These are phyloP conservation scores for Acipenser oxyrinchus DNA, from an alignment of 2,797 vertebrate species.

Conservation along the genomic window DNA sequence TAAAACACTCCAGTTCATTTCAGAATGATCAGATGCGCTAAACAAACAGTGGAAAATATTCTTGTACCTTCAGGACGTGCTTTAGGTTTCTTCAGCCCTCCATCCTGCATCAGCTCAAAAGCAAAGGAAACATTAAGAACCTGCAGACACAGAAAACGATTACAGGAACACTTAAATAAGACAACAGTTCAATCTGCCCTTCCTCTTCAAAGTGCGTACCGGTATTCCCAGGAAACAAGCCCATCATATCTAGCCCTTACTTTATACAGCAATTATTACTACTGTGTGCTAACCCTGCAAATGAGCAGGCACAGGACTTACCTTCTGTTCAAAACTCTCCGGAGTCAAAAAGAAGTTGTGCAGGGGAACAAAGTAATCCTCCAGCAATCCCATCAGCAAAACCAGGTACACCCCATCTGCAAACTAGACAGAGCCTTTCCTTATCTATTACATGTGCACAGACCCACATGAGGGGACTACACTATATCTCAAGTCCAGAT, in stretches of 20 bases:
- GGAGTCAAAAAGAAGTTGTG: constrained; percentile 93
- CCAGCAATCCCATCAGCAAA: constrained; percentile 90
- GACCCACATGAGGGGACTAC: too few species aligned
- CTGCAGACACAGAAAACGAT: constrained; percentile 42
- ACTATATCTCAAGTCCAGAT: too few species aligned
- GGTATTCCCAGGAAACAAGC: neutral
- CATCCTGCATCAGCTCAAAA: constrained; percentile 95
- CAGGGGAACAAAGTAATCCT: constrained; percentile 90
- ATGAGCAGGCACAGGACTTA: constrained; percentile 27
- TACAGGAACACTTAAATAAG: neutral
- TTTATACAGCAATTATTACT: too few species aligned
- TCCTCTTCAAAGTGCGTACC: neutral
- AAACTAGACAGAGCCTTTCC: constrained; percentile 63
- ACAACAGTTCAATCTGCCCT: neutral
- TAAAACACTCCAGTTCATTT: neutral
- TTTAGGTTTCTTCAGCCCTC: constrained; percentile 90
- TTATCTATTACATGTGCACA: too few species aligned
- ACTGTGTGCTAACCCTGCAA: too few species aligned
- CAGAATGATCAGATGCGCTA: rapidly evolving
- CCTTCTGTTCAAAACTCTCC: constrained; percentile 93
- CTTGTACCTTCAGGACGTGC: constrained; percentile 89
- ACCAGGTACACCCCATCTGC: constrained; percentile 95
- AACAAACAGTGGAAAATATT: neutral
- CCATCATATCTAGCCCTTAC: too few species aligned
- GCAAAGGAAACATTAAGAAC: constrained; percentile 92